Evolutionary conservation across 2,888 invertebrate genomes (phyloP).

Genomic region (Campaea margaritaria): DNA sequence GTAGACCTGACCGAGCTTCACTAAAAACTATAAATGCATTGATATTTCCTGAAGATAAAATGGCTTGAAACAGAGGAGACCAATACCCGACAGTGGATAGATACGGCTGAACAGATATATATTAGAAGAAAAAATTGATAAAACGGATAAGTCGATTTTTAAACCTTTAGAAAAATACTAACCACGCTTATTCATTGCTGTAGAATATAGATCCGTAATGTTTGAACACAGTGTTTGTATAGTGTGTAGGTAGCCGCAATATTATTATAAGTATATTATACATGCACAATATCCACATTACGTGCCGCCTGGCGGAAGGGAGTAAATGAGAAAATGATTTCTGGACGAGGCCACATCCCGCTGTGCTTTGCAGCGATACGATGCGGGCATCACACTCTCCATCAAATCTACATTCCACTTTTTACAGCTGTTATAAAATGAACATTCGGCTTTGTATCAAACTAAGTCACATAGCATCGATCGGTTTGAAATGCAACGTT

Average conservation of each 20-base stretch:
- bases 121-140: no score
- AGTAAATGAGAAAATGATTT: conserved; percentile 47
- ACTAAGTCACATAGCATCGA: no score
- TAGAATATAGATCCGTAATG: background rate
- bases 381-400: conserved; percentile 32
- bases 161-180: no score
- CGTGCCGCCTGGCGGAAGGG: conserved; percentile 41
- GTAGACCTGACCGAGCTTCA: no score
- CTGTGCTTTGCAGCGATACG: conserved; percentile 21
- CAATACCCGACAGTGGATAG: no score
- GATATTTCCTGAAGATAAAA: no score
- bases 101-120: no score
- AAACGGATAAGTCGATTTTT: no score
- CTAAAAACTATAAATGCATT: no score
- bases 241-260: background rate
- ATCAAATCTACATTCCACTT: conserved; percentile 35
- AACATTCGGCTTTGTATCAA: conserved; percentile 2
- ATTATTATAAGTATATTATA: conserved; percentile 26
- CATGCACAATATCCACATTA: conserved; percentile 26
- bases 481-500: no score
- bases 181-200: background rate
- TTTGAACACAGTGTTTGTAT: background rate
- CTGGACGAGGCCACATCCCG: conserved; percentile 43
- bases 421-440: conserved; percentile 21
- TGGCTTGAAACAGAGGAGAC: no score